These are phyloP conservation scores for Rafetus swinhoei DNA, from an alignment of 2,113 vertebrate genomes.

Conservation along the genomic window DNA sequence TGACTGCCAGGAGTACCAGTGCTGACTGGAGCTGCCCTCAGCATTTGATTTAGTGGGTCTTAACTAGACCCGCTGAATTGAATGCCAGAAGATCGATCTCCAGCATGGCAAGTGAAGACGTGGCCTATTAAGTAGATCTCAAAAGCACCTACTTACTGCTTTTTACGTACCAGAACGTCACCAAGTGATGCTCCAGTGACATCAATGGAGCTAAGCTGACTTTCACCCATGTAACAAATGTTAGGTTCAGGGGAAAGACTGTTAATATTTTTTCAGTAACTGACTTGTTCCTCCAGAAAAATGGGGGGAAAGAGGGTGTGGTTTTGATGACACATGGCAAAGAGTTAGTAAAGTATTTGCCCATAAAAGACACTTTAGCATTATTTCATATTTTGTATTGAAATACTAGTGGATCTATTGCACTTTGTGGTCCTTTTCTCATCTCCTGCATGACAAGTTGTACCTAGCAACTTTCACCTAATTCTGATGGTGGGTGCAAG, in stretches of 20 bases:
- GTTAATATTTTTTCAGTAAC: neutral
- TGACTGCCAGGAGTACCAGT: too few relatives aligned
- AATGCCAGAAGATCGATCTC: too few relatives aligned
- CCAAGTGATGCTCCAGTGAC: accelerated
- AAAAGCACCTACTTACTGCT: neutral
- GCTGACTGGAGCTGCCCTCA: too few relatives aligned
- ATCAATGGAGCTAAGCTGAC: neutral
- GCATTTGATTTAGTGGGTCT: too few relatives aligned
- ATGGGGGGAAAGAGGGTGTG: neutral
- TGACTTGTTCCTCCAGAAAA: neutral
- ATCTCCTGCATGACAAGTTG: neutral
- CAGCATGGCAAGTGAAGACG: too few relatives aligned
- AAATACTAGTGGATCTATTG: neutral
- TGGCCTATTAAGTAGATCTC: neutral
- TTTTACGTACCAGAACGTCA: accelerated
- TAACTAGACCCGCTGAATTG: too few relatives aligned
- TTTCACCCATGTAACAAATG: neutral
- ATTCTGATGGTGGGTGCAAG: neutral
- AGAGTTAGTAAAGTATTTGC: neutral
- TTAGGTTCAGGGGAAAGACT: neutral
- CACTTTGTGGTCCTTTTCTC: neutral
- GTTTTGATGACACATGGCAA: neutral
- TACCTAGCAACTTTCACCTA: neutral
- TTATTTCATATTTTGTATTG: neutral
- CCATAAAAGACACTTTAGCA: neutral